Base-by-base conservation (phyloP, 2,113 vertebrate genomes). In the Microtus ochrogaster region DNA sequence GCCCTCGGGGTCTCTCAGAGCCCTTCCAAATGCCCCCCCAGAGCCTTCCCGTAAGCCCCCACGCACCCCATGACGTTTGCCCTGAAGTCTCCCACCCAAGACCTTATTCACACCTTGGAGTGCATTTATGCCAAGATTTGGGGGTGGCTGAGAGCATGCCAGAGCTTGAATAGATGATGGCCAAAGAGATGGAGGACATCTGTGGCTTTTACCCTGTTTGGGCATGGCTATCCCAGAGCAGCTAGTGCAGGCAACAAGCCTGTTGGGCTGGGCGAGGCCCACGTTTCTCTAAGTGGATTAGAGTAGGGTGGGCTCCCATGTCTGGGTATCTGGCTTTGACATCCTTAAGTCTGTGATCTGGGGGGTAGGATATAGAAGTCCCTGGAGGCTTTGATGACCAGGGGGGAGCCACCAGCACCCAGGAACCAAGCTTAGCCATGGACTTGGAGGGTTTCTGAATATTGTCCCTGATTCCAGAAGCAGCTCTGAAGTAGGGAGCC, bases 271-370 rank as follows among this genome's bases (percentile, higher is more conserved):
- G 24, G 9, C 24, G 9, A 28, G 26, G 7, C 7, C 41, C 28
- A 36, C 2, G 10, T 30, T n/a, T 79, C n/a, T 76, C 86, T 86
- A 1, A 41, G 3, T 21, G 7, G 12, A 7, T 12, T 26, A 65
- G 74, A 49, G 30, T 7, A 33, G n/a, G 14, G 4, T 49, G 17
- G 65, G 44, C 33, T 89, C 17, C 49, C 0, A 1, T 3, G 21
- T 44, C 39, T 89, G 65, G 21, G 76, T 41, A 89, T 85, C 94
- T 92, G 30, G 44, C 55, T 82, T 44, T 55, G 74, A 91, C 73
- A 1, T 65, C 41, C 89, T 85, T 87, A 49, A 86, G 33, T 90
- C 90, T 76, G 47, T 79, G 72, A 73, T 72, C 55, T 72, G 16
- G 74, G 49, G n/a, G 10, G 19, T 5, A 33, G 44, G 24, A 17